phyloP scores from a whole-genome alignment of 2,888 invertebrate species.

The Octodonta nipae region DNA sequence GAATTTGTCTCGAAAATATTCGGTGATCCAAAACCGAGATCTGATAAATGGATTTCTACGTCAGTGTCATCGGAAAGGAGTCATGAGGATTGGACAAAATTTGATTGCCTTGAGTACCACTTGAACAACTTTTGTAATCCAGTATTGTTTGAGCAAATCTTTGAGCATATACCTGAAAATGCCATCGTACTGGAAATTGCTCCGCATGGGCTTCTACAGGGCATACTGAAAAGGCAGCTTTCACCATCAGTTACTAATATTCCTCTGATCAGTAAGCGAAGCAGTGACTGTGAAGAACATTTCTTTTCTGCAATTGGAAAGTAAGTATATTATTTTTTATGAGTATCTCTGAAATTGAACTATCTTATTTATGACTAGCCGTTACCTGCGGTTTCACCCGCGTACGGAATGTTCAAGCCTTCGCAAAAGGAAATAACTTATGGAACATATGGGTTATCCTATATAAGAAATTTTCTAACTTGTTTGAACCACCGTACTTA shows the following conservation, averaged over 20 bases:
- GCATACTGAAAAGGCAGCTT: constrained; percentile 62
- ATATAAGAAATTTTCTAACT: too few species aligned
- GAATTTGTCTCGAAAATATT: constrained; percentile 52
- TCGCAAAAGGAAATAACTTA: too few species aligned
- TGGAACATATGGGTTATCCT: too few species aligned
- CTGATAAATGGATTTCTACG: constrained; percentile 71
- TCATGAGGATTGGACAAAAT: constrained; percentile 48
- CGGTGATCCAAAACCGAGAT: constrained; percentile 50
- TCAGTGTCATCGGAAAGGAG: constrained; percentile 47
- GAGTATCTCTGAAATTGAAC: too few species aligned
- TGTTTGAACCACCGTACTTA: too few species aligned
- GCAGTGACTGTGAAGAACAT: constrained; percentile 45
- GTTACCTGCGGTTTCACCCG: too few species aligned
- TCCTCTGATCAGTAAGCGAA: constrained; percentile 53
- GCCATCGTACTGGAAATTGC: constrained; percentile 75
- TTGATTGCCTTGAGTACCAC: constrained; percentile 72
- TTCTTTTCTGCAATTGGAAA: constrained; percentile 25
- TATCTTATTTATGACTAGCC: too few species aligned
- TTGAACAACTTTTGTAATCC: constrained; percentile 66
- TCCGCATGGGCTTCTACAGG: constrained; percentile 72
- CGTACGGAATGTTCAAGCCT: too few species aligned
- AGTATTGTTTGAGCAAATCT: constrained; percentile 60
- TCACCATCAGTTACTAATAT: constrained; percentile 50
- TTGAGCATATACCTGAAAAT: constrained; percentile 61
- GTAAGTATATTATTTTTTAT: too few species aligned